These are phyloP conservation scores for Melanargia galathea DNA, from an alignment of 2,888 invertebrate species.

Conservation along the genomic window DNA sequence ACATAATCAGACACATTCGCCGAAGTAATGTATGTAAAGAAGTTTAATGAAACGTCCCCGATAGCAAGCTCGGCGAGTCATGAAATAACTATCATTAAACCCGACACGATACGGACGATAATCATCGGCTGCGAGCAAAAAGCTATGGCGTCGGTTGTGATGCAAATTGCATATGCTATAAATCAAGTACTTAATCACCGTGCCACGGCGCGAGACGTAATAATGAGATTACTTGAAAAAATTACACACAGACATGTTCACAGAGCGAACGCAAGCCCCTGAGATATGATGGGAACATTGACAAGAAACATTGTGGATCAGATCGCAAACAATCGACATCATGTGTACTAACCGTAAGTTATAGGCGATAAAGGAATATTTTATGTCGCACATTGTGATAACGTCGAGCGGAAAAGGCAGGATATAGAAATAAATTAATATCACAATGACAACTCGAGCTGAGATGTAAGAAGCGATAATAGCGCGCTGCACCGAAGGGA, in stretches of 20 bases:
- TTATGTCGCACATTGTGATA: constrained; percentile 28
- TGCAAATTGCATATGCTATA: constrained; percentile 80
- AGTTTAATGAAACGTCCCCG: constrained; percentile 78
- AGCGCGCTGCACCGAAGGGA: constrained; percentile 63
- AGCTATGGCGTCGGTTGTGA: constrained; percentile 74
- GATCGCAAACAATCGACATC: constrained; percentile 39
- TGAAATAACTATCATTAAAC: constrained; percentile 80
- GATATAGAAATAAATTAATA: constrained; percentile 44
- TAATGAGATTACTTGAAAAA: constrained; percentile 80
- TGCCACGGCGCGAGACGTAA: constrained; percentile 65
- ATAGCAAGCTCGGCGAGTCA: constrained; percentile 74
- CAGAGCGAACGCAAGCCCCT: constrained; percentile 44
- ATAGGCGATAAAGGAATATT: constrained; percentile 33
- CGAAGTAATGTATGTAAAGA: constrained; percentile 77
- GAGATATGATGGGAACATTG: constrained; percentile 53
- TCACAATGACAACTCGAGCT: constrained; percentile 53
- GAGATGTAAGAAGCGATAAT: constrained; percentile 74
- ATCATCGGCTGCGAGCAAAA: constrained; percentile 77
- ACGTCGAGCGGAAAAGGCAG: constrained; percentile 14
- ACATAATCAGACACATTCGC: constrained; percentile 79
- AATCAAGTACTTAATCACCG: constrained; percentile 80
- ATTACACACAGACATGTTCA: constrained; percentile 60
- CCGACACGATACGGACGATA: constrained; percentile 81
- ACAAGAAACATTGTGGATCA: constrained; percentile 53
- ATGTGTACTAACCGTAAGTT: constrained; percentile 33